Evolutionary conservation across 2,113 vertebrate genomes (phyloP).

Genomic region (Cochlearius cochlearius): DNA sequence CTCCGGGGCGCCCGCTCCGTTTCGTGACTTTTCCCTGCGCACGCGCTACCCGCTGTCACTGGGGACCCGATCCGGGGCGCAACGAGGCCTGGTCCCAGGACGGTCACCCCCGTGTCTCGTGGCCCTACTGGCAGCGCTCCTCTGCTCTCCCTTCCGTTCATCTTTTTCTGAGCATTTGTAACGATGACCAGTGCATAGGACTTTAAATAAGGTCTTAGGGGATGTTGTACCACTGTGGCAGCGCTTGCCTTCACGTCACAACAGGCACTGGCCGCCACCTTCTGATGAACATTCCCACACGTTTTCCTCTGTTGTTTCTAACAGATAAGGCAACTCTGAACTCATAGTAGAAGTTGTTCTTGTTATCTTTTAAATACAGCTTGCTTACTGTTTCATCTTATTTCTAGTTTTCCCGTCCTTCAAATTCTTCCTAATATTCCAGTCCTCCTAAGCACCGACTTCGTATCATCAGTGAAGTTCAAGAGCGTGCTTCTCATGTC

Average conservation of each 20-base stretch:
- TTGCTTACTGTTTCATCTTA: background rate
- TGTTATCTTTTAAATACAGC: background rate
- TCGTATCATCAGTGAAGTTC: background rate
- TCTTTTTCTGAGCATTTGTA: background rate
- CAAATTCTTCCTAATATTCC: background rate
- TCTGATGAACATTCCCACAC: background rate
- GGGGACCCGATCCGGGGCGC: accelerated
- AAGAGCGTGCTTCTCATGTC: background rate
- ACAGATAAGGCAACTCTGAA: background rate
- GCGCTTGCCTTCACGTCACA: background rate
- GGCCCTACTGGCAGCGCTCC: background rate
- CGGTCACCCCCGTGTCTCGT: background rate
- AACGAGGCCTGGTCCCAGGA: background rate
- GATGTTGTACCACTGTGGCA: background rate
- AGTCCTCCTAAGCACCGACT: background rate
- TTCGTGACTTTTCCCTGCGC: background rate
- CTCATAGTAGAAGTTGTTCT: background rate
- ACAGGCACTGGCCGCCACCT: background rate
- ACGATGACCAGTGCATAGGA: accelerated
- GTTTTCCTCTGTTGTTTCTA: background rate
- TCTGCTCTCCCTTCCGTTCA: background rate
- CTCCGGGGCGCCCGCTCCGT: background rate
- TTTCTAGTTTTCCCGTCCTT: background rate
- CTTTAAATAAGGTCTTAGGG: background rate
- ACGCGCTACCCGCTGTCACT: accelerated